These are phyloP conservation scores for Tauraco hartlaubi DNA, from an alignment of 2,797 vertebrate genomes.

Conservation along the genomic window DNA sequence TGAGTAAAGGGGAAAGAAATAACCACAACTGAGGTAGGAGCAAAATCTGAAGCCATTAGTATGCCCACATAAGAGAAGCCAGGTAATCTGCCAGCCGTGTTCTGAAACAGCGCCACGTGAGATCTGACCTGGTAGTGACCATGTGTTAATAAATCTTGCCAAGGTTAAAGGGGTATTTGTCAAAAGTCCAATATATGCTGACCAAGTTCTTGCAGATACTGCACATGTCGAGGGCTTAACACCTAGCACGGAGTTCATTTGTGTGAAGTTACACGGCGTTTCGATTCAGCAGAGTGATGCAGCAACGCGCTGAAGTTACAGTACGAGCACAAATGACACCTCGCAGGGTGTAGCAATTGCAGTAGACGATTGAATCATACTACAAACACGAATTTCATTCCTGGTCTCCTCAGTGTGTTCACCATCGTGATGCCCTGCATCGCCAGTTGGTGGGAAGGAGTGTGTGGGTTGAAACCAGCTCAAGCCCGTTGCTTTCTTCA, in stretches of 20 bases:
- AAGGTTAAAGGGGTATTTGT: background rate
- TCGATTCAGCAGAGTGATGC: background rate
- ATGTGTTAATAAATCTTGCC: background rate
- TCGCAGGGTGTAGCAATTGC: background rate
- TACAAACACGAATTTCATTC: background rate
- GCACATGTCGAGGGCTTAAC: accelerated
- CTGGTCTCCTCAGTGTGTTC: background rate
- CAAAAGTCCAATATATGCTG: background rate
- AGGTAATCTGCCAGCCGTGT: background rate
- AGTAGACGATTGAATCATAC: background rate
- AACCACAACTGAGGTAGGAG: background rate
- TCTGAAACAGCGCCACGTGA: background rate
- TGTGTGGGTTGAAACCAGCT: background rate
- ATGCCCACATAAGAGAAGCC: background rate
- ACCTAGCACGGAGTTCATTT: background rate
- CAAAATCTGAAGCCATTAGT: background rate
- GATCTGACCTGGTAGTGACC: background rate
- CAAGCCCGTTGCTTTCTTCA: background rate
- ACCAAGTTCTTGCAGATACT: background rate
- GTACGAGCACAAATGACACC: background rate
- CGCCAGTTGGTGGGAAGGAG: background rate
- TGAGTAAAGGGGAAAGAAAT: background rate
- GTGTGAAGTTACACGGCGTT: background rate
- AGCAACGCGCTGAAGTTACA: background rate
- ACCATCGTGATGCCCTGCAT: too few relatives aligned